These are phyloP conservation scores for Poecile montanus DNA, from an alignment of 2,797 vertebrate species.

Conservation along the genomic window DNA sequence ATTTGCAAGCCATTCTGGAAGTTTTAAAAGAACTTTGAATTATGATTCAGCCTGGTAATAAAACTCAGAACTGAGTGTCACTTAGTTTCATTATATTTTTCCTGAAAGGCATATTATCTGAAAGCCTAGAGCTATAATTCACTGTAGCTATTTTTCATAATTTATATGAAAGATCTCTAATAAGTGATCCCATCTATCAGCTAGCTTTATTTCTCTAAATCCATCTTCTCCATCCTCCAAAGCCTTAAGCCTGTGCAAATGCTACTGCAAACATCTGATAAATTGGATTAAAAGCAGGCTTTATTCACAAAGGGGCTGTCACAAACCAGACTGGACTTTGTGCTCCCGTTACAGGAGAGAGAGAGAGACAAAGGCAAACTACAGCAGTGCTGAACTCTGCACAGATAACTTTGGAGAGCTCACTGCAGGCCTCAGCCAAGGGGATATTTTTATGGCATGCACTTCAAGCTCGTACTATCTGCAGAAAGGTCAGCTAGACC, in stretches of 20 bases:
- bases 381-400: neutral
- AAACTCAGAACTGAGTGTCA: constrained; percentile 3
- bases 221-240: constrained; percentile 4
- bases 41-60: constrained; percentile 21
- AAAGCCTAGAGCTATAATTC: constrained; percentile 42
- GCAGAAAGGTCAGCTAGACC: neutral
- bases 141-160: constrained; percentile 42
- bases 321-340: neutral
- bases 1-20: neutral
- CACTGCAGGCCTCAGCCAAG: neutral
- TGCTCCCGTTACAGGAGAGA: neutral
- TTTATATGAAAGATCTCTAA: constrained; percentile 44
- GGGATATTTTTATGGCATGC: neutral
- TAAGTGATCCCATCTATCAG: constrained; percentile 38
- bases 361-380: neutral
- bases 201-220: constrained; percentile 29
- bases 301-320: neutral
- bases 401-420: neutral
- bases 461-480: neutral
- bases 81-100: constrained; percentile 33
- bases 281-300: neutral
- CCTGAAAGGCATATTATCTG: constrained; percentile 49
- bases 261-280: neutral
- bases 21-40: constrained; percentile 36
- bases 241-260: neutral